Evolutionary conservation across 2,888 invertebrate species (phyloP).

Genomic region (Ormia ochracea): DNA sequence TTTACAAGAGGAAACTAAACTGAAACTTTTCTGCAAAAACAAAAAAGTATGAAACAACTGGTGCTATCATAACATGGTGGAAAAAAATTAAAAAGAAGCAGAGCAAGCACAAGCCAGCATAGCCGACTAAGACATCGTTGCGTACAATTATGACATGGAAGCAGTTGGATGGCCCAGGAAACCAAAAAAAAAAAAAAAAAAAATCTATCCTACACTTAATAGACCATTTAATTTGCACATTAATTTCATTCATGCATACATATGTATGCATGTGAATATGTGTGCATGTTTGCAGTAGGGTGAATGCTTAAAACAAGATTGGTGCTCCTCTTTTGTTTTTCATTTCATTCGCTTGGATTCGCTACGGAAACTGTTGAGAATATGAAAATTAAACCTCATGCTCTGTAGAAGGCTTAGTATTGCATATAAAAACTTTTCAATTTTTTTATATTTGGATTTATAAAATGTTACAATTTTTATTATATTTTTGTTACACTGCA

Average conservation of each 20-base stretch:
- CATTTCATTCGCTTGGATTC: conserved; percentile 7
- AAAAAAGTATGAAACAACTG: conserved; percentile 54
- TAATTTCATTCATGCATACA: too few species aligned
- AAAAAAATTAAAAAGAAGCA: not conserved
- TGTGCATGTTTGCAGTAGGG: too few species aligned
- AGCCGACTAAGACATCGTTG: not conserved
- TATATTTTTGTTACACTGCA: conserved; percentile 67
- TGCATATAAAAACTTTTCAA: conserved; percentile 41
- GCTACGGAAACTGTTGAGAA: conserved; percentile 42
- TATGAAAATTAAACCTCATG: conserved; percentile 52
- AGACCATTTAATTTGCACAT: too few species aligned
- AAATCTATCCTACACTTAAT: too few species aligned
- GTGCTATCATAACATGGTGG: conserved; percentile 50
- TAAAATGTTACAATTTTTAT: conserved; percentile 20
- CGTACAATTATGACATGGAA: not conserved
- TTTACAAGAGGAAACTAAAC: conserved; percentile 50
- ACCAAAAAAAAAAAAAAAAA: not conserved
- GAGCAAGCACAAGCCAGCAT: not conserved
- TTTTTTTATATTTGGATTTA: not conserved
- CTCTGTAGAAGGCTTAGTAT: conserved; percentile 51
- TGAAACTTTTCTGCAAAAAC: conserved; percentile 27
- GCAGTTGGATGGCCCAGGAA: not conserved
- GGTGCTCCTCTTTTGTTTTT: not conserved
- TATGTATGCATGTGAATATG: too few species aligned
- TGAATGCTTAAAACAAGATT: not conserved